These are phyloP conservation scores for Madoqua kirkii DNA, from an alignment of 2,113 vertebrate species.

Conservation along the genomic window DNA sequence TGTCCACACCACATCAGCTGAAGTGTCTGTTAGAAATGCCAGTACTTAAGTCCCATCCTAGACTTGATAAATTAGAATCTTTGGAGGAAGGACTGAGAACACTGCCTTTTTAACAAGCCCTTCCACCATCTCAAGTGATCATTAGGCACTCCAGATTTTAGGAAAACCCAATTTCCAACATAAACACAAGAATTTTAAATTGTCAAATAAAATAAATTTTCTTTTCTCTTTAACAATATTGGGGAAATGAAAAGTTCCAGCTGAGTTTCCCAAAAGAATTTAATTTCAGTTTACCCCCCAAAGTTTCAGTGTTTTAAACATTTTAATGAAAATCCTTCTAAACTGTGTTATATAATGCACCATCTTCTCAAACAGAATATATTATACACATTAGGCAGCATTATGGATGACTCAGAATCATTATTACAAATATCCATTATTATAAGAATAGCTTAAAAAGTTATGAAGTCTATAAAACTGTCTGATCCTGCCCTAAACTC, in stretches of 20 bases:
- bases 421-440: constrained; percentile 30
- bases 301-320: constrained; percentile 21
- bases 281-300: neutral
- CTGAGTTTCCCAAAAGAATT: constrained; percentile 1
- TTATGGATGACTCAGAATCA: constrained; percentile 19
- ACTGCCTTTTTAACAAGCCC: neutral
- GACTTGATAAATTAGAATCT: neutral
- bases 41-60: neutral
- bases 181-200: constrained; percentile 1
- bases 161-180: neutral
- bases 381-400: neutral
- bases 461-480: constrained; percentile 11
- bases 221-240: neutral
- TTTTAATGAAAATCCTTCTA: constrained; percentile 18
- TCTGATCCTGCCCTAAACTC: neutral
- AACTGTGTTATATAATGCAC: neutral
- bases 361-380: constrained; percentile 5
- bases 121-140: neutral
- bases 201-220: neutral
- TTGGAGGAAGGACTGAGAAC: neutral
- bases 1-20: neutral
- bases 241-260: neutral
- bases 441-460: constrained; percentile 27
- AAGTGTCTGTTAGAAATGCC: neutral
- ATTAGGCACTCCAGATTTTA: neutral